Evolutionary conservation across 2,113 vertebrate species (phyloP).

Genomic region (Eclectus roratus): DNA sequence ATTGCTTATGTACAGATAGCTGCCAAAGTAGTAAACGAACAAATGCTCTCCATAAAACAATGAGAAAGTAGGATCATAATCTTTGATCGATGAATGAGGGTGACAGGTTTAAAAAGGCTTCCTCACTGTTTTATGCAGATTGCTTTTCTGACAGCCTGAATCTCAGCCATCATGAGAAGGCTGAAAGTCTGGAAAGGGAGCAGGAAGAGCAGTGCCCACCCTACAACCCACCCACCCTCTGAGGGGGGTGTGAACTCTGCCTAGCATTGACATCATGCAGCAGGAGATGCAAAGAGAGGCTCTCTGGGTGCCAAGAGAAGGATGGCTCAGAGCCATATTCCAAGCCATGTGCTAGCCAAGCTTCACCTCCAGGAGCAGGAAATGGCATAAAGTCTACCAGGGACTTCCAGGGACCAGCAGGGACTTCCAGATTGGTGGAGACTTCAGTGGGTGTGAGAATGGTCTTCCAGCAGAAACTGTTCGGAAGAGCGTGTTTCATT

Average conservation of each 20-base stretch:
- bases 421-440: neutral
- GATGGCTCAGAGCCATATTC: neutral
- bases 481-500: neutral
- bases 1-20: constrained; percentile 11
- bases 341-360: neutral
- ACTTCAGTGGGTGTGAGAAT: neutral
- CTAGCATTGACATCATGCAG: neutral
- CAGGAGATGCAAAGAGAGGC: neutral
- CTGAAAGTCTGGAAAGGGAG: neutral
- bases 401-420: neutral
- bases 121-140: constrained; percentile 36
- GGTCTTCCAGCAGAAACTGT: neutral
- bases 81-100: constrained; percentile 52
- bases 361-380: neutral
- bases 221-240: accelerated
- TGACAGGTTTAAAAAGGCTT: constrained; percentile 59
- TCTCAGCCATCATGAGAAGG: neutral
- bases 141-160: constrained; percentile 36
- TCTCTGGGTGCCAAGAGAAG: neutral
- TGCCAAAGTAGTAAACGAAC: constrained; percentile 66
- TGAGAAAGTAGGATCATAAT: constrained; percentile 57
- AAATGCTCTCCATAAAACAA: constrained; percentile 63
- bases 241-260: neutral
- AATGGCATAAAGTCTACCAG: neutral
- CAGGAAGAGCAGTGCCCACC: neutral